A percentile compares a stretch with the other conserved stretches of the same genome.
Evolutionary conservation across 2,888 invertebrate genomes (phyloP).

Genomic region (Gasteruption jaculator): DNA sequence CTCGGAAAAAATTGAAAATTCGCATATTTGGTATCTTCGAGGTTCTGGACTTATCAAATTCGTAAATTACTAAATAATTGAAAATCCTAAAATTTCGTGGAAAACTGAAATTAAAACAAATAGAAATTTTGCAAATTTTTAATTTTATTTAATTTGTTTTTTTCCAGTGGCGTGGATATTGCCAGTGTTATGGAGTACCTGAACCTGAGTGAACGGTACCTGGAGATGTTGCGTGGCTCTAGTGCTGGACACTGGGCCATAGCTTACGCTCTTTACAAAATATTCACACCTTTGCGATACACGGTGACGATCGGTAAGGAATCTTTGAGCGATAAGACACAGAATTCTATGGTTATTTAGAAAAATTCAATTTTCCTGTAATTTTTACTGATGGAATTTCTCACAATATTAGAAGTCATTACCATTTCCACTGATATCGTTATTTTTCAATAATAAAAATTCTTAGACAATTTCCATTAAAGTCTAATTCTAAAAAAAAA

Average conservation of each 20-base stretch:
- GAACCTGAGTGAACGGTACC: conserved; percentile 73
- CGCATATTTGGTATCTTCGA: too few relatives aligned
- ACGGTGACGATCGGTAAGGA: conserved; percentile 85
- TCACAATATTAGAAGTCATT: background rate
- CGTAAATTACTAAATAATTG: too few relatives aligned
- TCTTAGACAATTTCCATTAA: background rate
- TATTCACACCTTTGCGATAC: conserved; percentile 86
- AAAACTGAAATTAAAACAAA: too few relatives aligned
- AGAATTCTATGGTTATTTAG: too few relatives aligned
- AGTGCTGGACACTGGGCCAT: conserved; percentile 86
- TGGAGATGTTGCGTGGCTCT: conserved; percentile 72
- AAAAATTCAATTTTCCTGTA: too few relatives aligned
- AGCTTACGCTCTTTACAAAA: conserved; percentile 89
- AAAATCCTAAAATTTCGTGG: too few relatives aligned
- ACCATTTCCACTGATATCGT: background rate
- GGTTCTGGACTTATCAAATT: too few relatives aligned
- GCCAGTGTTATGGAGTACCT: conserved; percentile 70
- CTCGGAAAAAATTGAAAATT: too few relatives aligned
- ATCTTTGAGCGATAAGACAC: too few relatives aligned
- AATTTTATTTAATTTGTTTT: too few relatives aligned
- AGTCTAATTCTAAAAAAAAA: background rate
- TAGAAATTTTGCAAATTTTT: too few relatives aligned
- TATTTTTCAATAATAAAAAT: background rate
- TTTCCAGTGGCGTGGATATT: conserved; percentile 90
- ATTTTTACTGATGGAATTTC: background rate